phyloP scores from a whole-genome alignment of 64 coral and sea anemone species.

The Catalaphyllia jardinei region DNA sequence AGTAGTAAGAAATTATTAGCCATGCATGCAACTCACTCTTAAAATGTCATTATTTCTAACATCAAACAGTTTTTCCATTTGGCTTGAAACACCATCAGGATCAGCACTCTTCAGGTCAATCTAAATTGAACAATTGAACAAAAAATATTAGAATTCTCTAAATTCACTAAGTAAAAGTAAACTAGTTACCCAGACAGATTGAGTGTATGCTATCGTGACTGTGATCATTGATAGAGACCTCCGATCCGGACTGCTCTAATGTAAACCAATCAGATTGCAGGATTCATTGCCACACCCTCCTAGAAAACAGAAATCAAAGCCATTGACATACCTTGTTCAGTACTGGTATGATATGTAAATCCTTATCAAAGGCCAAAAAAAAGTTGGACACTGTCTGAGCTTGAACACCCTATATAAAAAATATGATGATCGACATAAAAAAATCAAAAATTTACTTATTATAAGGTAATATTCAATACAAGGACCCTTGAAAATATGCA shows the following conservation, averaged over 20 bases:
- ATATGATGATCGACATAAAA: background rate
- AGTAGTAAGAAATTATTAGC: background rate
- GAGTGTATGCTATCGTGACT: too few relatives aligned
- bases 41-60: constrained; percentile 74
- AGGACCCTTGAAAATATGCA: too few relatives aligned
- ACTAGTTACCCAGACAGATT: too few relatives aligned
- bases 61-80: constrained; percentile 95
- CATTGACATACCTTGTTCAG: constrained; percentile 81
- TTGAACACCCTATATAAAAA: constrained; percentile 84
- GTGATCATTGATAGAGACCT: too few relatives aligned
- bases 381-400: constrained; percentile 97
- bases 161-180: too few relatives aligned
- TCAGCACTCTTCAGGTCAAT: constrained; percentile 87
- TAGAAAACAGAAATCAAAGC: background rate
- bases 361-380: constrained; percentile 87
- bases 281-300: too few relatives aligned
- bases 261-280: background rate
- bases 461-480: too few relatives aligned
- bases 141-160: background rate
- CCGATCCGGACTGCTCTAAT: too few relatives aligned
- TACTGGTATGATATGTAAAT: constrained; percentile 89
- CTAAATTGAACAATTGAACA: constrained; percentile 8
- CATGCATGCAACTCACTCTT: constrained; percentile 43
- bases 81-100: constrained; percentile 78
- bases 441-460: too few relatives aligned